Conservation (phyloP, 2,888 invertebrate species). For the Palloptera scutellata region DNA sequence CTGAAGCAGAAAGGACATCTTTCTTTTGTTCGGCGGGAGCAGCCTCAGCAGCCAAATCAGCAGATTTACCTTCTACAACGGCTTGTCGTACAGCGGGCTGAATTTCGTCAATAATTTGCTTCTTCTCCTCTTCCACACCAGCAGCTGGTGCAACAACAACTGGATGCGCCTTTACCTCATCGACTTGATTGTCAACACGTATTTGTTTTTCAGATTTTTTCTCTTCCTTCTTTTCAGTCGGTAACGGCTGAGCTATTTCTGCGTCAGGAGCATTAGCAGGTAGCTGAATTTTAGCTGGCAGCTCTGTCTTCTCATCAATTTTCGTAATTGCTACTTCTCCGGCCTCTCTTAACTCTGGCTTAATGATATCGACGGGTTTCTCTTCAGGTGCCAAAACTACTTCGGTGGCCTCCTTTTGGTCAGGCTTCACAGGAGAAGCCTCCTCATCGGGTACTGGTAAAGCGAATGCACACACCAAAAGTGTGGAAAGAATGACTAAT, state of each 20-base stretch:
- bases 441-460: constrained; percentile 61
- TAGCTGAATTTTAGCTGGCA: constrained; percentile 35
- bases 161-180: constrained; percentile 46
- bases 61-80: constrained; percentile 38
- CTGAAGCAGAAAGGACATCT: constrained; percentile 34
- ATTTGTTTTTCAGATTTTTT: constrained; percentile 41
- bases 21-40: constrained; percentile 38
- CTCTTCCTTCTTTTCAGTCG: constrained; percentile 34
- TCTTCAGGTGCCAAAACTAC: constrained; percentile 34
- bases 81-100: constrained; percentile 38
- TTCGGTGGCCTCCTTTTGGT: constrained; percentile 33
- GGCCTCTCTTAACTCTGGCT: constrained; percentile 37
- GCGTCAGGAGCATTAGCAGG: constrained; percentile 45
- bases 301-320: constrained; percentile 25
- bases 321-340: constrained; percentile 24
- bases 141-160: constrained; percentile 40
- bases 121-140: constrained; percentile 39
- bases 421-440: constrained; percentile 45
- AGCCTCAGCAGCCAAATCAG: constrained; percentile 31
- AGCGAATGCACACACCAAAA: constrained; percentile 52
- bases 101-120: constrained; percentile 41
- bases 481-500: constrained; percentile 53
- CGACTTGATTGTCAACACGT: constrained; percentile 43
- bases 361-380: constrained; percentile 38
- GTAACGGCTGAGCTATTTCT: constrained; percentile 44